Evolutionary conservation across 2,113 vertebrate species (phyloP).

Genomic region (Corythoichthys intestinalis): DNA sequence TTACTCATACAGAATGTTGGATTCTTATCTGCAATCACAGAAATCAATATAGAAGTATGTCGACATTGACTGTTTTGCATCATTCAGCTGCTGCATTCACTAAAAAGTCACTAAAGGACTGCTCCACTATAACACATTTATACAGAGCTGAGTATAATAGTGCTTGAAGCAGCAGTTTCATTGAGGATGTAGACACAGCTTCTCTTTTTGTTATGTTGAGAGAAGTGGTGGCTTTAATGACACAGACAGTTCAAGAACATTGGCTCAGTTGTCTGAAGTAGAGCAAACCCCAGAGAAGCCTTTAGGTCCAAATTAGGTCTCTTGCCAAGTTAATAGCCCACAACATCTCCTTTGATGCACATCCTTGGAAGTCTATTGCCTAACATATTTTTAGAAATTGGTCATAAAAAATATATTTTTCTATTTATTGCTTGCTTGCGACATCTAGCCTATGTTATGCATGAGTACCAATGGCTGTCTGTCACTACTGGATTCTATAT

Average conservation of each 20-base stretch:
- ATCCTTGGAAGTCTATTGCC: too few species aligned
- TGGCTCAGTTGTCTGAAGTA: not conserved
- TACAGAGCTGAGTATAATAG: not conserved
- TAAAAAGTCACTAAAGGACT: not conserved
- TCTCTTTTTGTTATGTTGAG: not conserved
- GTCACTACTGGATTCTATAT: too few species aligned
- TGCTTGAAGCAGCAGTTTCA: conserved; percentile 1
- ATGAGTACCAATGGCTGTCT: too few species aligned
- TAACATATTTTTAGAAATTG: not conserved
- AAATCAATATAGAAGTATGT: not conserved
- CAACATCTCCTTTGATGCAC: not conserved
- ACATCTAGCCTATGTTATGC: not conserved
- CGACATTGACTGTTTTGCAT: not conserved
- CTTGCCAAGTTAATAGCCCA: not conserved
- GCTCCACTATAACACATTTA: not conserved
- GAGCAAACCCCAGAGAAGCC: not conserved
- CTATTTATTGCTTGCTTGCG: not conserved
- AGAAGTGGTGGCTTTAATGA: not conserved
- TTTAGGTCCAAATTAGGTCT: not conserved
- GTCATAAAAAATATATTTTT: not conserved
- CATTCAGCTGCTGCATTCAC: not conserved
- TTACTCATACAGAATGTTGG: too few species aligned
- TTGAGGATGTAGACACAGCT: not conserved
- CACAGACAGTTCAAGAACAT: not conserved
- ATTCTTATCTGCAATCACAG: too few species aligned